Evolutionary conservation across 2,888 invertebrate species (phyloP), one percentile per base, ranked within the genome.

Genomic region (Acleris holmiana): DNA sequence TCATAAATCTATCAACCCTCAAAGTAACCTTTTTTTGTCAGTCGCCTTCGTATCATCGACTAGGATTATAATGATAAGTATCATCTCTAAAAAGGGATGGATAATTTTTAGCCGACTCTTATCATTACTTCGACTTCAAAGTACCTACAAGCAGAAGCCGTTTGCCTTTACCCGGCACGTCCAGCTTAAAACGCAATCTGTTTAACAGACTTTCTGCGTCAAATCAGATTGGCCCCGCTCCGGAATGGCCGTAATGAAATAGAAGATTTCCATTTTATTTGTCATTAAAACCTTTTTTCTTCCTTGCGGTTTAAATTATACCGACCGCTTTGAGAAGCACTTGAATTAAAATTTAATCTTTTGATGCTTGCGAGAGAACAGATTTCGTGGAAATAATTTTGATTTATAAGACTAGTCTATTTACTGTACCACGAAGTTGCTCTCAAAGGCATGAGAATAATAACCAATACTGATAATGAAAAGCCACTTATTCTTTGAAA

Each of bases 231-330:
- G 56, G 35, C 50, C 50, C 35, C 46, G 10, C 29, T 15, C 44
- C 15, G 40, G 48, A 49, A 56, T 21, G 29, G 50, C 41, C 46
- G 56, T 51, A 62, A 51, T 62, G 17, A 57, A 62, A 62, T 62
- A 49, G 48, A 8, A 51, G 50, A 56, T 50, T 62, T 57, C 46
- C 46, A 51, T 62, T 62, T 62, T 46, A 57, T 62, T 47, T 57
- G 46, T 35, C 56, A 51, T 50, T 49, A 46, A 62, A 25, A 44
- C 56, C 49, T 57, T 46, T 48, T 50, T 62, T 19, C 53, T 50
- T 47, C 13, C 51, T 8, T 50, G 50, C 25, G 29, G 35, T 44
- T 35, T 8, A 21, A 51, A 21, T 40, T 18, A 5, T 35, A 19
- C 17, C 40, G 17, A 21, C 49, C 25, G 44, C 44, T 35, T 25